Evolutionary conservation across 2,113 vertebrate genomes (phyloP).

Genomic region (Bubo blakistoni): DNA sequence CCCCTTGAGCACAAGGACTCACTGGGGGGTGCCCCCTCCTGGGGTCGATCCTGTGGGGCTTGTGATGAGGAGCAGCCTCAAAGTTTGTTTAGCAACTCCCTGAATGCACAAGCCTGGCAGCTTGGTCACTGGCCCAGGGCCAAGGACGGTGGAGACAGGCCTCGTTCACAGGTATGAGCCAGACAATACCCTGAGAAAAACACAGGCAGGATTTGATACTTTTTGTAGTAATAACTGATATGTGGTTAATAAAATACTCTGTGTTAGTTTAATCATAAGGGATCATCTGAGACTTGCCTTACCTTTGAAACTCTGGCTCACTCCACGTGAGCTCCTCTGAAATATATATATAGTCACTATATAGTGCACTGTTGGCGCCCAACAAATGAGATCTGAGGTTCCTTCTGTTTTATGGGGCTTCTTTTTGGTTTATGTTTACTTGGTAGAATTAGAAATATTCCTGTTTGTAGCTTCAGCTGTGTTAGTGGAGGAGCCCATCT

Average conservation of each 20-base stretch:
- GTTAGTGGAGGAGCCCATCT: background rate
- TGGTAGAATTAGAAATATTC: background rate
- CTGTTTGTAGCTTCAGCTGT: background rate
- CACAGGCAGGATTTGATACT: background rate
- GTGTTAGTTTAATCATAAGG: background rate
- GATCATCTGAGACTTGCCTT: background rate
- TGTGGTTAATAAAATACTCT: background rate
- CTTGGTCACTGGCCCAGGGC: background rate
- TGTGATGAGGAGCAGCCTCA: background rate
- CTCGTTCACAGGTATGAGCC: rapidly evolving
- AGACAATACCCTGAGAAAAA: background rate
- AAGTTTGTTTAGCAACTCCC: background rate
- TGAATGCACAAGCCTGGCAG: background rate
- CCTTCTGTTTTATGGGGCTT: background rate
- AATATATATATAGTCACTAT: too few species aligned
- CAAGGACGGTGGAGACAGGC: too few species aligned
- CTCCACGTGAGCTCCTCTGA: background rate
- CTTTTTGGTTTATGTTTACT: background rate
- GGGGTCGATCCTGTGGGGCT: rapidly evolving
- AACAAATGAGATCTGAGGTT: background rate
- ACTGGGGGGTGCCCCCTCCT: rapidly evolving
- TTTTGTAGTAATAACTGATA: background rate
- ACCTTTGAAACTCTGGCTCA: background rate
- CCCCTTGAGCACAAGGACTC: rapidly evolving
- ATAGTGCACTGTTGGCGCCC: background rate